Base-by-base conservation (phyloP, 2,888 invertebrate genomes). In the Chloromyia formosa region DNA sequence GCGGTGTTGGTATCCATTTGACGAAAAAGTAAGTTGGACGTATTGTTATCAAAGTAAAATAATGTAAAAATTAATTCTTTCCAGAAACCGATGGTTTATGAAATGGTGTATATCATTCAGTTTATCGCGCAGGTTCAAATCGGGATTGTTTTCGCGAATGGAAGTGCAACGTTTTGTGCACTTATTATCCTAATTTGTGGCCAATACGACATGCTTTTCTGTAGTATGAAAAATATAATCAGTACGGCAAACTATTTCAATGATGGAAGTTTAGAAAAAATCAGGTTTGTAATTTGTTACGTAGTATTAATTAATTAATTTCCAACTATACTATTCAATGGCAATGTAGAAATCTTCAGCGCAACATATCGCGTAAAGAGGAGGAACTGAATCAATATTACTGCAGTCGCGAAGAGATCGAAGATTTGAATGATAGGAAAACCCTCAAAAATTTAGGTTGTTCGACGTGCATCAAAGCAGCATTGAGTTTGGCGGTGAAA, bases 91-190 rank as follows among this genome's bases (percentile, higher is more conserved):
- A 20, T 64, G 1, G 40, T 60, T 16, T 80, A 80, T 72, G 84
- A 80, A 1, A 62, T 78, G 9, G 74, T 79, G 1, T 79, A 79
- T 73, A 35, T 75, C 1, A n/a, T 77, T 3, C 85, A 85, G 78
- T 81, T 80, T 9, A 76, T 82, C 62, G 84, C 82, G 0, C 85
- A 85, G 78, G 78, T 83, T 61, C 82, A 84, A 79, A 81, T 83
- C 14, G 82, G 82, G 0, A 79, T 81, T n/a, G 76, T 74, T 7
- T 80, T 75, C 64, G 76, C 76, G 0, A 78, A 76, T 40, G 77
- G 77, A 1, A 84, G 84, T 78, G 81, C 80, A 1, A 78, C 81
- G 35, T 79, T 88, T 86, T 62, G 82, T 79, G 79, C 79, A 1
- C 60, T 82, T 16, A 77, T 79, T 10, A 81, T 83, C 14, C 74